Evolutionary conservation across 2,797 vertebrate species (phyloP).

Genomic region (Bufotes viridis): DNA sequence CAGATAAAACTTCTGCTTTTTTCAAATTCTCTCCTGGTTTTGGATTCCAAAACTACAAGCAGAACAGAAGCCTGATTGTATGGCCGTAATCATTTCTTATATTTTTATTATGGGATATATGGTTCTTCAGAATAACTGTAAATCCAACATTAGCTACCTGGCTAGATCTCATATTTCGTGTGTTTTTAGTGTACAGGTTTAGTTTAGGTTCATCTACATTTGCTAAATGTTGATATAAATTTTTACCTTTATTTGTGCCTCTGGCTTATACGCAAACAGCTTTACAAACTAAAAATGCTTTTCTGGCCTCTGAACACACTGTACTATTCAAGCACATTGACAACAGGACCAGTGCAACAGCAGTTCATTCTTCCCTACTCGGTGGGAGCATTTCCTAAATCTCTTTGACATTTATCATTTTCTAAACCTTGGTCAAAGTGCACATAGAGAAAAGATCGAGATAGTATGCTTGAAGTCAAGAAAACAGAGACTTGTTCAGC

Average conservation of each 20-base stretch:
- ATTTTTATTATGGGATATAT: not conserved
- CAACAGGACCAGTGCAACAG: constrained; percentile 48
- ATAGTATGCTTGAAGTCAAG: constrained; percentile 29
- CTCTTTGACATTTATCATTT: constrained; percentile 56
- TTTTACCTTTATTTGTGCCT: not conserved
- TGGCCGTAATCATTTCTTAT: not conserved
- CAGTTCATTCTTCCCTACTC: constrained; percentile 43
- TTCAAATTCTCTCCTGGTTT: too few relatives aligned
- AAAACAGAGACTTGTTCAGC: constrained; percentile 45
- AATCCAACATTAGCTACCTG: not conserved
- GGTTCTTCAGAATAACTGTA: not conserved
- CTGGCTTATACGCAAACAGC: constrained; percentile 21
- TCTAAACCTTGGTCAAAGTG: constrained; percentile 57
- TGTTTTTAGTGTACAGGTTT: not conserved
- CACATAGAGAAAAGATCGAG: constrained; percentile 42
- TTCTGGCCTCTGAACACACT: constrained; percentile 16
- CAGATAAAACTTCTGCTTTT: too few relatives aligned
- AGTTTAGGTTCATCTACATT: not conserved
- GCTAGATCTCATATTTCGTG: not conserved
- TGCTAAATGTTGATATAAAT: not conserved
- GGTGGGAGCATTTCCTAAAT: constrained; percentile 47
- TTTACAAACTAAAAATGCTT: constrained; percentile 27
- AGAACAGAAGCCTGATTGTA: too few relatives aligned
- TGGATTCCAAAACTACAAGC: too few relatives aligned
- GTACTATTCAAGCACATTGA: constrained; percentile 10